phyloP scores from a whole-genome alignment of 2,113 vertebrate species.

The Hiodon alosoides region DNA sequence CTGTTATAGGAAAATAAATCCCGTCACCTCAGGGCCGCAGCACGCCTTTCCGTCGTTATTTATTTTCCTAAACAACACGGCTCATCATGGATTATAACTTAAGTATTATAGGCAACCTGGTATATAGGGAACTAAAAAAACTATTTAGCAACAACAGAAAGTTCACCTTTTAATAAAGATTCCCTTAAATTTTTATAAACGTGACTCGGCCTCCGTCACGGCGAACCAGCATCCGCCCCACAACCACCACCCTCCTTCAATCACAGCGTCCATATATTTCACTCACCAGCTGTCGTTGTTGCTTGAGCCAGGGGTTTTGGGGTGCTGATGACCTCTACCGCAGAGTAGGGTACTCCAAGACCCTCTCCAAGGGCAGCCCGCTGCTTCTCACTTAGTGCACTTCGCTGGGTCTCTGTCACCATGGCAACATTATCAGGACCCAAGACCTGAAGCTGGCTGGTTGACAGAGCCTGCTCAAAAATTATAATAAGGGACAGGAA shows the following conservation, averaged over 20 bases:
- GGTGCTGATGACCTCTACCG: not conserved
- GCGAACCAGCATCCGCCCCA: not conserved
- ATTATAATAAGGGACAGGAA: not conserved
- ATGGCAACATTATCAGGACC: constrained; percentile 53
- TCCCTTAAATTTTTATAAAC: not conserved
- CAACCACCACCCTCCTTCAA: not conserved
- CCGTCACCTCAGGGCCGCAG: too few species aligned
- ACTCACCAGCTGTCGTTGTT: constrained; percentile 42
- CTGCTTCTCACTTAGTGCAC: constrained; percentile 28
- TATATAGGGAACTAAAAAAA: not conserved
- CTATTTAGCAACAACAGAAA: not conserved
- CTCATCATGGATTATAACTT: too few species aligned
- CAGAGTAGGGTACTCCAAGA: not conserved
- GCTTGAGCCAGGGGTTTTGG: not conserved
- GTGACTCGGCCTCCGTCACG: too few species aligned
- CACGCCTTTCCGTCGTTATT: too few species aligned
- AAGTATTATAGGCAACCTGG: too few species aligned
- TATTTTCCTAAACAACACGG: too few species aligned
- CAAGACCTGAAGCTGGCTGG: constrained; percentile 47
- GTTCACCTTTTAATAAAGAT: not conserved
- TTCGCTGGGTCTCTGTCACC: constrained; percentile 45
- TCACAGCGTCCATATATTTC: not conserved
- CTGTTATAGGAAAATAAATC: too few species aligned
- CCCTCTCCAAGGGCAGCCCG: constrained; percentile 30
- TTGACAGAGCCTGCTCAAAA: constrained; percentile 45